These are phyloP conservation scores for Stigmatopora argus DNA, from an alignment of 2,113 vertebrate genomes.

Conservation along the genomic window DNA sequence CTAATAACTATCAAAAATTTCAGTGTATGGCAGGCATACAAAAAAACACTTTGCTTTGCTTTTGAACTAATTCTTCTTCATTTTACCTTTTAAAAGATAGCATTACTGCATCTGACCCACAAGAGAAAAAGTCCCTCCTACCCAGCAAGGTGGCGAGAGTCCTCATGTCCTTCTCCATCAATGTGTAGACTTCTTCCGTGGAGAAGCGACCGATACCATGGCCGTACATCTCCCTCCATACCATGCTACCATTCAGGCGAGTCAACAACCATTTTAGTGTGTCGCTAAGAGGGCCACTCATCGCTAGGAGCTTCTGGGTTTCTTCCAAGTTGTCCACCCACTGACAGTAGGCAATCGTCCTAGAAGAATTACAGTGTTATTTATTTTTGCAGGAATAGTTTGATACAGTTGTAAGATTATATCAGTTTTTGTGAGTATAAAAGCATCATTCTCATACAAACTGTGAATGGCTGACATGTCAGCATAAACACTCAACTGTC, in stretches of 20 bases:
- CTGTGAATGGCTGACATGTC: no score
- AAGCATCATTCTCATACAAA: no score
- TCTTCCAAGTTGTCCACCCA: conserved; percentile 96
- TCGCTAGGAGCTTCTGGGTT: conserved; percentile 85
- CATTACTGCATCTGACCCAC: not conserved
- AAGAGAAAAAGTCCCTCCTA: conserved; percentile 44
- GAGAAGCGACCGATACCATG: conserved; percentile 94
- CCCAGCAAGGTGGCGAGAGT: conserved; percentile 88
- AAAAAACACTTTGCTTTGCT: not conserved
- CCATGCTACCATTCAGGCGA: conserved; percentile 87
- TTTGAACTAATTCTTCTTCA: not conserved
- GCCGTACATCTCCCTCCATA: conserved; percentile 93
- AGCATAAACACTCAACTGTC: no score
- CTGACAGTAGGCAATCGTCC: conserved; percentile 93
- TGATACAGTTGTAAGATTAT: no score
- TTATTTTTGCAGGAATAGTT: not conserved
- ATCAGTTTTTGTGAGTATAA: no score
- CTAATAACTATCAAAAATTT: not conserved
- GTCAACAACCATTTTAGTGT: conserved; percentile 89
- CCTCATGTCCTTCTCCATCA: conserved; percentile 98
- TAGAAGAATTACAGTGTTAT: conserved; percentile 36
- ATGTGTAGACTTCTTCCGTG: conserved; percentile 85
- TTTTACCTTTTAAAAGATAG: not conserved
- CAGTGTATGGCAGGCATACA: not conserved
- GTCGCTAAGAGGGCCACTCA: conserved; percentile 88